Percentiles rank a stretch among this genome's conserved stretches.
Conservation (phyloP, 2,797 vertebrate genomes). For the Sebastolobus alascanus region DNA sequence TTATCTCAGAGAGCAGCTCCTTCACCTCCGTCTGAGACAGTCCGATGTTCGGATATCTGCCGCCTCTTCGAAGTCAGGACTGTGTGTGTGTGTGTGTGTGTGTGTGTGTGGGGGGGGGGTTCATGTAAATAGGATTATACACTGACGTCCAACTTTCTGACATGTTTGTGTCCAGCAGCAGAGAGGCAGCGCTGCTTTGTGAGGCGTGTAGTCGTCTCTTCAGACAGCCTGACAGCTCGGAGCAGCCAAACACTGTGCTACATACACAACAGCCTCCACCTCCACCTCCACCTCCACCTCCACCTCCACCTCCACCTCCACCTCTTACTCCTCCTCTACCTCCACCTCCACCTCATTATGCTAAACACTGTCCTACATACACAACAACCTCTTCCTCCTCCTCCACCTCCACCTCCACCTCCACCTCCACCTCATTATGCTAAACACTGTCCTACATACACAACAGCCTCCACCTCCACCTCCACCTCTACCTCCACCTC, state of each 20-base stretch:
- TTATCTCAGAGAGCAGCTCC: constrained; percentile 28
- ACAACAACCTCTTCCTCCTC: too few species aligned
- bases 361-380: too few species aligned
- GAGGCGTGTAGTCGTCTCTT: constrained; percentile 22
- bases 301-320: too few species aligned
- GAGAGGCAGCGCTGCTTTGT: constrained; percentile 3
- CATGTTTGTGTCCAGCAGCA: constrained; percentile 39
- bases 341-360: not conserved
- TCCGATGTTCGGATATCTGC: too few species aligned
- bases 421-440: too few species aligned
- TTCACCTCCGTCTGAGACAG: not conserved
- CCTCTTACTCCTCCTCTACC: too few species aligned
- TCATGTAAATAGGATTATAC: constrained; percentile 53
- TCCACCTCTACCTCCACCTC: too few species aligned
- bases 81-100: not conserved
- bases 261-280: too few species aligned
- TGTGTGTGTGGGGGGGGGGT: not conserved
- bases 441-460: too few species aligned
- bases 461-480: too few species aligned
- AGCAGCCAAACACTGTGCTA: constrained; percentile 18
- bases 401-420: too few species aligned
- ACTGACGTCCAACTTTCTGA: constrained; percentile 31
- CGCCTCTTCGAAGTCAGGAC: constrained; percentile 11
- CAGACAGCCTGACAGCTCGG: constrained; percentile 53
- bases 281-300: too few species aligned